Evolutionary conservation across 2,888 invertebrate species (phyloP), one percentile per base, ranked within the genome.

Genomic region (Ischnus inquisitorius): DNA sequence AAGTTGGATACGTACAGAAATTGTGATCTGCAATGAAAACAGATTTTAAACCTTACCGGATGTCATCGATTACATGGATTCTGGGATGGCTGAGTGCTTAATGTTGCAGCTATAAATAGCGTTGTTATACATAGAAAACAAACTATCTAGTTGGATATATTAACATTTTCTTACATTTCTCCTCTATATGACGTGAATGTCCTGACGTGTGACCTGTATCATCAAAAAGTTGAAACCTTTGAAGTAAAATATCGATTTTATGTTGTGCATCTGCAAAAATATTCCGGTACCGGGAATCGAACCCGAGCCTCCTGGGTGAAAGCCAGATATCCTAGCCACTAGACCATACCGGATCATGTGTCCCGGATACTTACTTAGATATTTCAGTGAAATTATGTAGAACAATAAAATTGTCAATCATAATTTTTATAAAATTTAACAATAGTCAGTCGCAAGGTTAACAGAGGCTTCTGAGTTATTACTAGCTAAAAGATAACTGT

Each of bases 231-330:
- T n/a, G n/a, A n/a, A n/a, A n/a, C n/a, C n/a, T n/a, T n/a, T n/a
- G n/a, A n/a, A n/a, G n/a, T n/a, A n/a, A n/a, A n/a, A n/a, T n/a
- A n/a, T n/a, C n/a, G n/a, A n/a, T n/a, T n/a, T n/a, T n/a, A 46
- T 46, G n/a, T 46, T 5, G 3, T 46, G 46, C 3, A 3, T n/a
- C n/a, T n/a, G n/a, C n/a, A 54, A 54, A 57, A 60, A 60, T 12
- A 62, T 94, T 95, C 94, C 94, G 94, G 94, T 95, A 95, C 95
- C 95, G 95, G 95, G 94, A 95, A 94, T 95, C 94, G 95, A 95
- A 95, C 95, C 95, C 94, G 95, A 94, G 94, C 94, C 94, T 94
- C 94, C 94, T 94, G 94, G 94, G 94, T 95, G 94, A 95, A 93
- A 94, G 92, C 95, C 94, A 94, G 94, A 94, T 94, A 95, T 94